Evolutionary conservation across 2,113 vertebrate species (phyloP).

Genomic region (Rhinopomastus cyanomelas): DNA sequence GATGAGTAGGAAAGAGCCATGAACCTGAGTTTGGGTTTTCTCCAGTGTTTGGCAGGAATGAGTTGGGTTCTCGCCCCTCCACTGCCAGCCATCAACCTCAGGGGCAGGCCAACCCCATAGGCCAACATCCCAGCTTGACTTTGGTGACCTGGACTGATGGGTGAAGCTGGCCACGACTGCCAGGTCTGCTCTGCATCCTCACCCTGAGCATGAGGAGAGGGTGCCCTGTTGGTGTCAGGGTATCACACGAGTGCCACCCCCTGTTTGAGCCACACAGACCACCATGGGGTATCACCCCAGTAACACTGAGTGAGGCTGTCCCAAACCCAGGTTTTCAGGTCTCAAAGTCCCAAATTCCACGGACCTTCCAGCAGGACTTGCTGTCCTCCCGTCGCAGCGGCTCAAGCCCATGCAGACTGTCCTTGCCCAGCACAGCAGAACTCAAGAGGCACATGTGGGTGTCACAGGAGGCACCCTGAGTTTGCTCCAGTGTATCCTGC

Average conservation of each 20-base stretch:
- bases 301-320: rapidly evolving
- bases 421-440: background rate
- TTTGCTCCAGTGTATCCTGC: slow-evolving; percentile 11
- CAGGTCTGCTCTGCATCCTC: background rate
- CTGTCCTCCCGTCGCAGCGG: background rate
- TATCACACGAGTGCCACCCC: background rate
- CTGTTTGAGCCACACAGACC: rapidly evolving
- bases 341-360: background rate
- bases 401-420: background rate
- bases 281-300: rapidly evolving
- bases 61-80: background rate
- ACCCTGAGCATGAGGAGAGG: background rate
- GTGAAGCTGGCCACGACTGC: background rate
- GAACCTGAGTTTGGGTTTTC: background rate
- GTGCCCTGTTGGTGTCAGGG: background rate
- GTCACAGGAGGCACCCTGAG: background rate
- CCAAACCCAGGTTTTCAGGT: background rate
- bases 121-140: background rate
- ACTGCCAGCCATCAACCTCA: background rate
- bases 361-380: too few species aligned
- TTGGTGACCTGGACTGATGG: background rate
- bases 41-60: background rate
- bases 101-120: background rate
- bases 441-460: background rate
- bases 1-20: background rate